Evolutionary conservation across 2,797 vertebrate species (phyloP).

Genomic region (Pantherophis alleghaniensis): DNA sequence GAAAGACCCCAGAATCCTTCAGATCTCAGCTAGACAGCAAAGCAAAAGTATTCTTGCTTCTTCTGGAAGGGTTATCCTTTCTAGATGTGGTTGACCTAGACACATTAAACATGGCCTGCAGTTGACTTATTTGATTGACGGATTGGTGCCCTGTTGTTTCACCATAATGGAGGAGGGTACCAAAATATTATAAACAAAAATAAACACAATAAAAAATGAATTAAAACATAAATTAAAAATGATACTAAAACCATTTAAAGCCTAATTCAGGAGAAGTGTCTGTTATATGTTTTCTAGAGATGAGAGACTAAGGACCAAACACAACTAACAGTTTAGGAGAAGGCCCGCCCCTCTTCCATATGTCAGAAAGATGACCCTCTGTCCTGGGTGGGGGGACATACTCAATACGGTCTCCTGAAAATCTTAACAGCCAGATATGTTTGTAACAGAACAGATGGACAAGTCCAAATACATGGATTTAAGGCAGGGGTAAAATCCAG

Average conservation of each 20-base stretch:
- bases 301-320: not conserved
- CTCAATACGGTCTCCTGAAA: not conserved
- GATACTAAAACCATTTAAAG: not conserved
- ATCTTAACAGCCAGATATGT: not conserved
- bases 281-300: not conserved
- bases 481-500: too few relatives aligned
- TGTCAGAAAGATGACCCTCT: not conserved
- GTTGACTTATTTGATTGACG: not conserved
- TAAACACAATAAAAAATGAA: not conserved
- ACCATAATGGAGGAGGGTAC: not conserved
- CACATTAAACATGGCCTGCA: not conserved
- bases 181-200: not conserved
- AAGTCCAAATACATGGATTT: not conserved
- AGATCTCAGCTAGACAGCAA: not conserved
- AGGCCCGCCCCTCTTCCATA: not conserved
- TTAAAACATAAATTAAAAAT: not conserved
- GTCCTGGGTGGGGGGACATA: not conserved
- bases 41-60: not conserved
- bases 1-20: not conserved
- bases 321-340: not conserved
- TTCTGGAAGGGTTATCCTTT: not conserved
- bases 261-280: not conserved
- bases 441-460: not conserved
- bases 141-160: not conserved
- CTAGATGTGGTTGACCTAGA: not conserved